Evolutionary conservation across 1,140 invertebrate genomes (phyloP), one percentile per base, ranked within the genome.

Genomic region (Alviniconcha marisindica): DNA sequence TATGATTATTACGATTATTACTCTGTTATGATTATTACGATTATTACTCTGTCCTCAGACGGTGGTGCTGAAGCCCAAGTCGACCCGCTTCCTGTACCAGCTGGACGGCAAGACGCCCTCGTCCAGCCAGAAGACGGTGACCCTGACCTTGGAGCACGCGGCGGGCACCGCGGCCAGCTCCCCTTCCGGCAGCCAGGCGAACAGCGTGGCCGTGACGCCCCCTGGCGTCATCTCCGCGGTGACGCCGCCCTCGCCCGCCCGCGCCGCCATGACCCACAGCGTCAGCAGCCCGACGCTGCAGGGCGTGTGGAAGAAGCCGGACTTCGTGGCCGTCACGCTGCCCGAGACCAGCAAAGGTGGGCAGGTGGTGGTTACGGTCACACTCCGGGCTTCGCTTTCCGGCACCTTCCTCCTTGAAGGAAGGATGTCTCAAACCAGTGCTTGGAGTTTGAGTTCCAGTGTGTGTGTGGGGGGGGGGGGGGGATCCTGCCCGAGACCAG

Each of bases 1-100:
- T n/a, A n/a, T n/a, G n/a, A n/a, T n/a, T n/a, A n/a, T n/a, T n/a
- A n/a, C n/a, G n/a, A n/a, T n/a, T n/a, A n/a, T n/a, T n/a, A n/a
- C n/a, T n/a, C n/a, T n/a, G n/a, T n/a, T n/a, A n/a, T n/a, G 7
- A 48, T 48, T 48, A 48, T 48, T 48, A 5, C 63, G 44, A 36
- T 78, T 14, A 81, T 71, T n/a, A 38, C 73, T 69, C 82, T 73
- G 40, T 66, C 81, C 83, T 3, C 80, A 90, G 91, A 80, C 86
- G 18, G 83, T 83, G 54, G 90, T 92, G 3, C 88, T 87, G 54
- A 91, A 89, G 69, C 91, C 91, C 1, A 87, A 87, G 82, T 83
- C 82, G 18, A 88, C 86, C 0, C 84, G 86, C 69, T 90, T 90
- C 74, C 81, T 85, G 7, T 91, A 92, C 79, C 74, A 88, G 15